These are phyloP conservation scores for Biston betularia DNA, from an alignment of 2,888 invertebrate genomes.

Conservation along the genomic window DNA sequence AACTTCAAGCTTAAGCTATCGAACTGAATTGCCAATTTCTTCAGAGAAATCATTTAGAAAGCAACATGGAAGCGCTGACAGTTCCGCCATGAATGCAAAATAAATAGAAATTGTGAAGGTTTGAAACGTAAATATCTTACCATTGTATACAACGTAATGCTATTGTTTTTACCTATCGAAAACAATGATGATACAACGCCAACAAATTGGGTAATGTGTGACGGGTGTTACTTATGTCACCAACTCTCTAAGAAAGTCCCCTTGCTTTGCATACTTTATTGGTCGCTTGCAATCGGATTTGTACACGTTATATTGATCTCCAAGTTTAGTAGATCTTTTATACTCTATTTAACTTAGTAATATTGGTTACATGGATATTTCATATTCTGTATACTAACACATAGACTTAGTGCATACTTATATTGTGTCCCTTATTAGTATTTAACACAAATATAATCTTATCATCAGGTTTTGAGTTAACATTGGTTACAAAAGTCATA, in stretches of 20 bases:
- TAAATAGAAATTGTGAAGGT: constrained; percentile 85
- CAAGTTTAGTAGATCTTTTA: constrained; percentile 1
- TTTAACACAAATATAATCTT: background rate
- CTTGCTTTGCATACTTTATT: constrained; percentile 50
- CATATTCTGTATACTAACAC: background rate
- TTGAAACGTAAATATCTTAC: constrained; percentile 52
- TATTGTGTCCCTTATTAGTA: background rate
- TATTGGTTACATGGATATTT: too few relatives aligned
- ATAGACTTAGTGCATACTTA: background rate
- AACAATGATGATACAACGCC: constrained; percentile 49
- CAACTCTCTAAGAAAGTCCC: constrained; percentile 56
- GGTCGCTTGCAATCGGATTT: constrained; percentile 27
- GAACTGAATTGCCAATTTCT: constrained; percentile 2
- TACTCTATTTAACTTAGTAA: background rate
- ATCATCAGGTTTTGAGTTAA: background rate
- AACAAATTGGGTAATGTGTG: constrained; percentile 38
- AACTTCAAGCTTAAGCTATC: constrained; percentile 9
- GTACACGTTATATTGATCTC: constrained; percentile 18
- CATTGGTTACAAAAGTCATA: background rate
- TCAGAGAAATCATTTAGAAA: constrained; percentile 73
- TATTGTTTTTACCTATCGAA: constrained; percentile 52
- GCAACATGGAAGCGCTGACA: constrained; percentile 87
- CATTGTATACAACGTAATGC: constrained; percentile 49
- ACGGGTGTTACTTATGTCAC: constrained; percentile 42
- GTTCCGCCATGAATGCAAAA: constrained; percentile 87